These are phyloP conservation scores for Recurvirostra avosetta DNA, from an alignment of 2,113 vertebrate species.

Conservation along the genomic window DNA sequence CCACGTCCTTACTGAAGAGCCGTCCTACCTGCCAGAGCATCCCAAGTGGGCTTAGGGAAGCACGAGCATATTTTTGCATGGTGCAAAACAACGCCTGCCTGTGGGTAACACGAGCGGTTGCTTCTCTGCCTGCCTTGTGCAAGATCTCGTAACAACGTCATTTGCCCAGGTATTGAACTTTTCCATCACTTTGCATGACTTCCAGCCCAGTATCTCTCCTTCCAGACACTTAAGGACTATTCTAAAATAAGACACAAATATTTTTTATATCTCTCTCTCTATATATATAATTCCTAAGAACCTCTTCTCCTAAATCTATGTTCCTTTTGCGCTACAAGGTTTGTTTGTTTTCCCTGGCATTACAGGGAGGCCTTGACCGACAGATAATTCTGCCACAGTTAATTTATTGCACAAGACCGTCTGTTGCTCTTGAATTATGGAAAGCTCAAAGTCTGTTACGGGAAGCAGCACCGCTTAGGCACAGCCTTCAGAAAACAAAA, in stretches of 20 bases:
- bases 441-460: slow-evolving; percentile 3
- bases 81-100: neutral
- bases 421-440: neutral
- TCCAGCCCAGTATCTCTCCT: neutral
- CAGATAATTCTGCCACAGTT: slow-evolving; percentile 7
- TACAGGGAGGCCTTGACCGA: slow-evolving; percentile 7
- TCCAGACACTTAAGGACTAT: neutral
- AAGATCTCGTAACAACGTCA: neutral
- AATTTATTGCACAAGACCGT: neutral
- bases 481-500: slow-evolving; percentile 6
- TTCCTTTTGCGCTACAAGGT: neutral
- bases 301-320: neutral
- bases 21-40: neutral
- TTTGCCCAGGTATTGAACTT: neutral
- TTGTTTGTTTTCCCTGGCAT: slow-evolving; percentile 18
- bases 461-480: neutral
- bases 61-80: neutral
- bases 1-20: neutral
- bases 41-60: neutral
- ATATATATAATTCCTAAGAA: neutral
- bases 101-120: accelerated
- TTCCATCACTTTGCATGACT: neutral
- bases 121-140: neutral
- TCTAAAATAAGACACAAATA: neutral
- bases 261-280: neutral